Percentiles rank a stretch among this genome's conserved stretches.
Evolutionary conservation across 2,888 invertebrate genomes (phyloP).

Genomic region (Drosophila aldrichi): DNA sequence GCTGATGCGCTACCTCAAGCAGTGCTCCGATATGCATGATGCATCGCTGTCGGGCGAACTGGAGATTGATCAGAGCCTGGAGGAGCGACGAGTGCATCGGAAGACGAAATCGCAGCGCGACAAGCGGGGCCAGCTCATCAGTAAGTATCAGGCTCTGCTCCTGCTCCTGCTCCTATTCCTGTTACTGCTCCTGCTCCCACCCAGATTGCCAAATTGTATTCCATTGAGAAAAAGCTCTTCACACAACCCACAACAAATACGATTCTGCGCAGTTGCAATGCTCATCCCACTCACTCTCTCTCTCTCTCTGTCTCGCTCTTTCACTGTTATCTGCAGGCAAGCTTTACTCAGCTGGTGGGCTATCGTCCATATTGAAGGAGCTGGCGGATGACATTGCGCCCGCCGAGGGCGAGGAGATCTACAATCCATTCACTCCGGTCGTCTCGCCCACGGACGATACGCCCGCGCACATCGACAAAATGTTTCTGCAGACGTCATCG

Average conservation of each 20-base stretch:
- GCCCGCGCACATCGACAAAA: conserved; percentile 85
- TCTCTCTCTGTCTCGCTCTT: conserved; percentile 14
- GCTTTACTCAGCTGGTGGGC: conserved; percentile 84
- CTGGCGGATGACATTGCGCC: conserved; percentile 85
- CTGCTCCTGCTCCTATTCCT: too few relatives aligned
- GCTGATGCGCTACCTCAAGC: conserved; percentile 85
- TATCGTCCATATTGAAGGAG: conserved; percentile 85
- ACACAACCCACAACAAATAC: background rate
- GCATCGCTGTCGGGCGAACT: conserved; percentile 85
- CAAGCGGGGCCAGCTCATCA: conserved; percentile 84
- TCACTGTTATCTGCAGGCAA: conserved; percentile 72
- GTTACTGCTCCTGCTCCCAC: background rate
- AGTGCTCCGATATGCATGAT: conserved; percentile 85
- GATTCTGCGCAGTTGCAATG: conserved; percentile 48
- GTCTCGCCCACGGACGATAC: conserved; percentile 85
- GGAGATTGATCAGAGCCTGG: conserved; percentile 85
- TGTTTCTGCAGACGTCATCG: conserved; percentile 86
- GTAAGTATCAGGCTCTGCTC: conserved; percentile 66
- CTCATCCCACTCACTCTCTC: background rate
- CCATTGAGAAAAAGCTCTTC: conserved; percentile 59
- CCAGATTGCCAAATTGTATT: conserved; percentile 17
- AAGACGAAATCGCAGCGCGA: conserved; percentile 85
- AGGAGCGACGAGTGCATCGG: conserved; percentile 85
- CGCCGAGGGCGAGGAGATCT: conserved; percentile 85
- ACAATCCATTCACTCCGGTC: conserved; percentile 86